Evolutionary conservation across 2,797 vertebrate genomes (phyloP).

Genomic region (Podarcis siculus): DNA sequence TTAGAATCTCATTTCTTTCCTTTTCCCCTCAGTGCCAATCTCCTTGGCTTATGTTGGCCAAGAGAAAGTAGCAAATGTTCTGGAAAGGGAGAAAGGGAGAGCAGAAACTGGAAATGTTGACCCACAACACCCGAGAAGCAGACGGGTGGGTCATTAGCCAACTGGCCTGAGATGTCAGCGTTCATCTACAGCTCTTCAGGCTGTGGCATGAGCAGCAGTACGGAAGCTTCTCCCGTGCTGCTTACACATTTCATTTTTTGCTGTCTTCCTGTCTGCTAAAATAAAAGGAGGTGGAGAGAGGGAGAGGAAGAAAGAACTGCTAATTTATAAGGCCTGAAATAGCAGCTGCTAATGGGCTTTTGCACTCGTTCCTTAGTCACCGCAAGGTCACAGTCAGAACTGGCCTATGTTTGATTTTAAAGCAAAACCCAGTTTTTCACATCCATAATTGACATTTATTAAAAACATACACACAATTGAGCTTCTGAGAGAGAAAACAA

Average conservation of each 20-base stretch:
- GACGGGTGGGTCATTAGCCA: slow-evolving; percentile 38
- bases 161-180: slow-evolving; percentile 58
- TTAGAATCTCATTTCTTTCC: background rate
- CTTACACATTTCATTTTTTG: slow-evolving; percentile 63
- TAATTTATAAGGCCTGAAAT: slow-evolving; percentile 73
- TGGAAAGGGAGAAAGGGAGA: slow-evolving; percentile 15
- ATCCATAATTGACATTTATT: slow-evolving; percentile 64
- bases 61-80: background rate
- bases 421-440: slow-evolving; percentile 58
- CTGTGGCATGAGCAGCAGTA: slow-evolving; percentile 57
- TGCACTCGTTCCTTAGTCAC: slow-evolving; percentile 60
- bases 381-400: slow-evolving; percentile 74
- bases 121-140: slow-evolving; percentile 42
- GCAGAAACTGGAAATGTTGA: background rate
- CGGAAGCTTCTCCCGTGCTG: slow-evolving; percentile 61
- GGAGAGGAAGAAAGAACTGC: slow-evolving; percentile 46
- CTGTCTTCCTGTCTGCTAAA: slow-evolving; percentile 71
- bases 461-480: slow-evolving; percentile 20
- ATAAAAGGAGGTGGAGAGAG: background rate
- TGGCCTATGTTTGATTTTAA: slow-evolving; percentile 72
- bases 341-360: slow-evolving; percentile 75
- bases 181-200: slow-evolving; percentile 30
- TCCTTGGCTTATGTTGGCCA: slow-evolving; percentile 25
- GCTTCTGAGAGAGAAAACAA: slow-evolving; percentile 61
- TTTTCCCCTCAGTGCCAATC: background rate